Percentiles rank a stretch among this genome's conserved stretches.
Conservation (phyloP, 2,113 vertebrate genomes). For the Chascanopsetta lugubris region DNA sequence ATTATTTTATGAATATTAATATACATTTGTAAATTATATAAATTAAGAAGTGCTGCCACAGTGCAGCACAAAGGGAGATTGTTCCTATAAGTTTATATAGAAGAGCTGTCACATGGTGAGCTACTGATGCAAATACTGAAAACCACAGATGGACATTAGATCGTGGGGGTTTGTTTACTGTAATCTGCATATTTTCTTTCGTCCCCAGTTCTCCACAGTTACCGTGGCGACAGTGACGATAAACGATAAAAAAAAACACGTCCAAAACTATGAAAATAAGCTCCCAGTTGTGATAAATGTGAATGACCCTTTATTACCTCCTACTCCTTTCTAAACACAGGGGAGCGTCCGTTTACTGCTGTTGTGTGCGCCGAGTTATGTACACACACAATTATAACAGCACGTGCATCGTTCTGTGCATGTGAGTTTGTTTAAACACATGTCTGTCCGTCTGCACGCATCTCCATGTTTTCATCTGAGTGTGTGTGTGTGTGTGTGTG, state of each 20-base stretch:
- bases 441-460: slow-evolving; percentile 10
- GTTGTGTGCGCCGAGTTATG: slow-evolving; percentile 5
- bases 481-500: slow-evolving; percentile 22
- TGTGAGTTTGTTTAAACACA: slow-evolving; percentile 29
- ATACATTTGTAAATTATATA: too few species aligned
- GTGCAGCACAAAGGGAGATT: too few species aligned
- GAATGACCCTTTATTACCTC: slow-evolving; percentile 46
- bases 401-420: slow-evolving; percentile 32
- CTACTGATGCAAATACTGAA: neutral
- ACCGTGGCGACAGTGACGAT: neutral
- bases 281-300: slow-evolving; percentile 30
- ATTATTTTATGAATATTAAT: too few species aligned
- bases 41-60: too few species aligned
- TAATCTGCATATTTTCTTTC: too few species aligned
- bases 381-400: slow-evolving; percentile 32
- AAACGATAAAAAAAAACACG: neutral
- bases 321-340: slow-evolving; percentile 23
- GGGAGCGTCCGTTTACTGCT: slow-evolving; percentile 40
- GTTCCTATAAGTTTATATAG: too few species aligned
- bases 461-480: slow-evolving; percentile 28
- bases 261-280: slow-evolving; percentile 10
- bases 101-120: too few species aligned
- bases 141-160: neutral
- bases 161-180: too few species aligned
- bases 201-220: neutral